Base-by-base conservation (phyloP, 2,888 invertebrate species). In the Melanophora roralis region DNA sequence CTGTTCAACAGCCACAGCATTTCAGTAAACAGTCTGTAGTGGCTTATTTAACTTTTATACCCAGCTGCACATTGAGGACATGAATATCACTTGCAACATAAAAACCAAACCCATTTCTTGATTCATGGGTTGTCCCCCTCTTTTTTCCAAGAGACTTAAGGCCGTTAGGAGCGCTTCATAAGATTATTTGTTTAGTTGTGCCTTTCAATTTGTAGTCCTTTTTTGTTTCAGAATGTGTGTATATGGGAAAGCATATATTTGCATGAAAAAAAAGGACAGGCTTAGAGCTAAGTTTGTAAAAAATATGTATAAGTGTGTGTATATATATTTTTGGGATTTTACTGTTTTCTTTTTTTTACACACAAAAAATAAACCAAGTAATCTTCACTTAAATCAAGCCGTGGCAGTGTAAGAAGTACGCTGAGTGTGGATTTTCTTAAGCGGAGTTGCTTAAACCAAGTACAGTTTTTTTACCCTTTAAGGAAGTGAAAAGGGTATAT, bases 1-100 rank as follows among this genome's bases (percentile, higher is more conserved):
- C 59, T 40, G 38, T 59, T 12, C 16, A n/a, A 4, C 2, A 38
- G 32, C 23, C 7, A 7, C 27, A 38, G 19, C 47, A n/a, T n/a
- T n/a, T n/a, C n/a, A 49, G 12, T 12, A 23, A 59, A 38, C 47
- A 73, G 38, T 40, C 73, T 32, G 40, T 49, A 40, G 65, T 57
- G 49, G 65, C 69, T 75, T 79, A 79, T 79, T 79, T 75, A 79
- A 79, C 74, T 65, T 69, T 53, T 59, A 45, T 74, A 53, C 59
- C 69, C 78, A 75, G 75, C 65, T 75, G 78, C 69, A 79, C 75
- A 71, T 78, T 75, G 43, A 27, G 32, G 65, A 71, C 16, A 69
- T 55, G 65, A 59, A 79, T 71, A 65, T 43, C 9, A 62, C 68
- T 65, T 55, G 67, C 57, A 62, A 49, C 59, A 60, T 59, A 47